Conservation (phyloP, 1,140 invertebrate species). For the Chrysomallon squamiferum region DNA sequence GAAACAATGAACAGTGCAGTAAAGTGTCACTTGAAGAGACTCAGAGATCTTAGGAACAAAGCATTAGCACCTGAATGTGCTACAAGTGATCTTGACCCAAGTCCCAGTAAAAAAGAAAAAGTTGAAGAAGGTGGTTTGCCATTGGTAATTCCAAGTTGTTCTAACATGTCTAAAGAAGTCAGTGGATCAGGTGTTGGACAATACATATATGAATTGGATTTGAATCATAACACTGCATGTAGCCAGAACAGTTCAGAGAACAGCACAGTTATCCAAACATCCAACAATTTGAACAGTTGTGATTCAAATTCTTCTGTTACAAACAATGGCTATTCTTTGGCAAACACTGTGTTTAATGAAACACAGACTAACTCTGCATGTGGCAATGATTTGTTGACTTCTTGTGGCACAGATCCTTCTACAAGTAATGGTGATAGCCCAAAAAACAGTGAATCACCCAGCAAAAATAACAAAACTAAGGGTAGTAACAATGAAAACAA, state of each 20-base stretch:
- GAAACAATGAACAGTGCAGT: slow-evolving; percentile 19
- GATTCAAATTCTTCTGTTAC: neutral
- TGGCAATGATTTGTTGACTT: neutral
- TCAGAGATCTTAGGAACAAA: slow-evolving; percentile 35
- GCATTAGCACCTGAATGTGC: slow-evolving; percentile 40
- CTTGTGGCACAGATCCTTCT: neutral
- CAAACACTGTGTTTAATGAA: neutral
- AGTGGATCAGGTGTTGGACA: neutral
- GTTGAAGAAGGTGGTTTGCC: neutral
- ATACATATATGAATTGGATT: neutral
- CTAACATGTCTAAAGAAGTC: neutral
- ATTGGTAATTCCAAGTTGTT: neutral
- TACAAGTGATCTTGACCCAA: slow-evolving; percentile 22
- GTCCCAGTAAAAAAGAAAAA: neutral
- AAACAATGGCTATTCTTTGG: neutral
- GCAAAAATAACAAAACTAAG: neutral
- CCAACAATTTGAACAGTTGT: neutral
- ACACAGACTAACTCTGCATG: too few species aligned
- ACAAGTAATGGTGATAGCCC: neutral
- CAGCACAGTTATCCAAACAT: slow-evolving; percentile 1
- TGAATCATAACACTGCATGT: neutral
- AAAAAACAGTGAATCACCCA: neutral
- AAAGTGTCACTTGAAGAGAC: slow-evolving; percentile 31
- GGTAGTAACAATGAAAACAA: slow-evolving; percentile 14
- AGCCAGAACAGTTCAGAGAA: neutral